Percentiles rank a stretch among this genome's conserved stretches.
Evolutionary conservation across 1,140 invertebrate genomes (phyloP).

Genomic region (Plutomurus gul): DNA sequence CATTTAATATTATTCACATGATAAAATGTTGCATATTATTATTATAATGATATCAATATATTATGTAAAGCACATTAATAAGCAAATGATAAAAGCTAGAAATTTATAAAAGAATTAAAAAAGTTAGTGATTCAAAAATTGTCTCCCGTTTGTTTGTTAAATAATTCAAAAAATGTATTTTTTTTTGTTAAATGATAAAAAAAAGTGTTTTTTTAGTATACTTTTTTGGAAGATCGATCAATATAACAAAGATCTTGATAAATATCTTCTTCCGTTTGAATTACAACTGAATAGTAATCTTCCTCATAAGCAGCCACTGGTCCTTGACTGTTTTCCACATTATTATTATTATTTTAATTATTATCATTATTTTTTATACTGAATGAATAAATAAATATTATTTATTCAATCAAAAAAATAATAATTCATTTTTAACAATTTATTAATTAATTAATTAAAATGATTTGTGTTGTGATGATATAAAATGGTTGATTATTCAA

Average conservation of each 20-base stretch:
- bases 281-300: constrained; percentile 53
- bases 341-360: background rate
- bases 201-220: constrained; percentile 20
- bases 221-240: constrained; percentile 53
- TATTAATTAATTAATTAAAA: no score
- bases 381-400: background rate
- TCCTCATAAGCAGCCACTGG: constrained; percentile 44
- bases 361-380: background rate
- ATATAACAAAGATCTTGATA: constrained; percentile 79
- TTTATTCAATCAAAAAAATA: background rate
- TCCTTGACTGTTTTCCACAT: constrained; percentile 24
- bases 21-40: background rate
- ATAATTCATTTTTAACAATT: background rate
- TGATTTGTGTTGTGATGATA: no score
- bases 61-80: background rate
- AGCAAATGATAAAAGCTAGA: background rate
- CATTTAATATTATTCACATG: no score
- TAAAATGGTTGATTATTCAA: no score
- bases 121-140: no score
- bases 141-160: no score
- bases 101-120: background rate
- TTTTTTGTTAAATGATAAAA: background rate
- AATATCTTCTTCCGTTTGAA: constrained; percentile 72
- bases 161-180: no score
- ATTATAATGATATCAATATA: background rate